A percentile compares a stretch with the other conserved stretches of the same genome.
Conservation (phyloP, 2,888 invertebrate genomes). For the Folsomia candida region DNA sequence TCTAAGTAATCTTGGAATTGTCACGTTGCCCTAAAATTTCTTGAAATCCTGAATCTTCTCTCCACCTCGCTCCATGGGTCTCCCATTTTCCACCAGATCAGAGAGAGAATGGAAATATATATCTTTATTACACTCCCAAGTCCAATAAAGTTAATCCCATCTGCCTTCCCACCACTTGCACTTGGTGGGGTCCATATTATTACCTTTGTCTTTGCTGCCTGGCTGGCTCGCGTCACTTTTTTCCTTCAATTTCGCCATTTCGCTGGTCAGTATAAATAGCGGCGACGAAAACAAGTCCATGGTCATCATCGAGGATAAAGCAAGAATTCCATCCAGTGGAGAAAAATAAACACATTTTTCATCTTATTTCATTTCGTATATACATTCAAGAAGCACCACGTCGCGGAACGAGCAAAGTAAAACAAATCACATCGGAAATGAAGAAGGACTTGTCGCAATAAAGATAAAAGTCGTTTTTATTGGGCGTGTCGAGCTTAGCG, state of each 20-base stretch:
- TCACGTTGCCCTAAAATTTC: neutral
- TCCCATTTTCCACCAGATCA: neutral
- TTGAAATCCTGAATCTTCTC: neutral
- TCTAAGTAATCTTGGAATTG: too few relatives aligned
- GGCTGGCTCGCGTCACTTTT: neutral
- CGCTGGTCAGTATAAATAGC: neutral
- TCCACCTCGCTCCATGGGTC: neutral
- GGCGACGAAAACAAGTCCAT: too few relatives aligned
- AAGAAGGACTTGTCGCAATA: neutral
- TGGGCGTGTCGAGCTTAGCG: too few relatives aligned
- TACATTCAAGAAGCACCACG: too few relatives aligned
- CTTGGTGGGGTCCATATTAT: too few relatives aligned
- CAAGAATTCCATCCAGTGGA: too few relatives aligned
- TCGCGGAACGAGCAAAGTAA: neutral
- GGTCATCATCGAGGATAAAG: neutral
- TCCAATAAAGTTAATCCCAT: slow-evolving; percentile 7
- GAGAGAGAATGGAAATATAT: neutral
- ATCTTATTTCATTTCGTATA: neutral
- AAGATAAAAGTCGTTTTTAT: too few relatives aligned
- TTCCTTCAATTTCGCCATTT: neutral
- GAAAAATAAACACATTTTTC: neutral
- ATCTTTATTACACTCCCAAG: slow-evolving; percentile 4
- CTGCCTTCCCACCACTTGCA: slow-evolving; percentile 59
- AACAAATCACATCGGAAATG: neutral
- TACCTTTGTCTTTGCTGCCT: too few relatives aligned